Evolutionary conservation across 2,888 invertebrate genomes (phyloP).

Genomic region (Meiosimyza decipiens): DNA sequence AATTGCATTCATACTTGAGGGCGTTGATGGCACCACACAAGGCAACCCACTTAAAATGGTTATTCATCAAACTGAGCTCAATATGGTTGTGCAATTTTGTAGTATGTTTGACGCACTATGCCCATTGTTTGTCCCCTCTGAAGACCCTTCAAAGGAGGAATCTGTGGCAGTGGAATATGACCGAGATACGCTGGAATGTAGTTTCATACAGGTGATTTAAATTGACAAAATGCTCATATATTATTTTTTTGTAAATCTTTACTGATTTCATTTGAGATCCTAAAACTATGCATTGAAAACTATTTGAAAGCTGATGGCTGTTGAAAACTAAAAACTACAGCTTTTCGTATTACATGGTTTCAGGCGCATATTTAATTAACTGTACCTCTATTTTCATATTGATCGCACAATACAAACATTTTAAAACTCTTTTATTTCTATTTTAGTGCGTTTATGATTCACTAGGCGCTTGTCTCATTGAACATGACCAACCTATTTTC

Average conservation of each 20-base stretch:
- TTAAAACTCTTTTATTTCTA: neutral
- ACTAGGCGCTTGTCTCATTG: constrained; percentile 81
- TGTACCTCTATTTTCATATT: neutral
- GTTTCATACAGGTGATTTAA: constrained; percentile 72
- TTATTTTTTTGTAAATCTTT: neutral
- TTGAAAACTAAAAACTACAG: neutral
- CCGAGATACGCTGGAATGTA: constrained; percentile 75
- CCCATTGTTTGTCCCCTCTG: constrained; percentile 64
- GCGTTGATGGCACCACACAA: constrained; percentile 78
- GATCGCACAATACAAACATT: neutral
- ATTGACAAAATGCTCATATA: neutral
- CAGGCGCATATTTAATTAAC: neutral
- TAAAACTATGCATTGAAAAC: neutral
- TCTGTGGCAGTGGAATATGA: constrained; percentile 69
- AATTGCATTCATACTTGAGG: constrained; percentile 80
- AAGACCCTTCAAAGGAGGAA: constrained; percentile 59
- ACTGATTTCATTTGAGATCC: neutral
- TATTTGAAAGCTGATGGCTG: neutral
- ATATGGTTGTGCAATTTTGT: constrained; percentile 88
- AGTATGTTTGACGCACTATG: constrained; percentile 81
- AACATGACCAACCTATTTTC: constrained; percentile 76
- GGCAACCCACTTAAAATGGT: constrained; percentile 82
- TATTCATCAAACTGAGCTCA: constrained; percentile 85
- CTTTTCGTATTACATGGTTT: neutral
- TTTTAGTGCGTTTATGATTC: constrained; percentile 83